These are phyloP conservation scores for Caenorhabditis brenneri DNA, from an alignment of 1,140 invertebrate genomes.

Conservation along the genomic window DNA sequence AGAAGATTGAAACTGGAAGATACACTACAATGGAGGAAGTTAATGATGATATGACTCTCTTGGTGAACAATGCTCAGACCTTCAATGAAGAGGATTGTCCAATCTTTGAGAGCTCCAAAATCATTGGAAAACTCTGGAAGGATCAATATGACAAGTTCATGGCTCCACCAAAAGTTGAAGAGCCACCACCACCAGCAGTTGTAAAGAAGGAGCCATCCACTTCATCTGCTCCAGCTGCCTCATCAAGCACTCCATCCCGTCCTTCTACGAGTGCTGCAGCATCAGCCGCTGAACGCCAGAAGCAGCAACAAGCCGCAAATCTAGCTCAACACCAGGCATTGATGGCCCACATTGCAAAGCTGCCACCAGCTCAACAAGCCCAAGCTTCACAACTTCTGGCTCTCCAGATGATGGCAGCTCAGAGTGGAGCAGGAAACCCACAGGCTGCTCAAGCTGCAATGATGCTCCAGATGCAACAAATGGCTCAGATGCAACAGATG, in stretches of 20 bases:
- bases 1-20: conserved; percentile 33
- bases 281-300: background rate
- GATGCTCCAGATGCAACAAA: background rate
- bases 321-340: background rate
- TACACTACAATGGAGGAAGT: conserved; percentile 10
- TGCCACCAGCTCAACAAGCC: background rate
- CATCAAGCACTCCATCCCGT: background rate
- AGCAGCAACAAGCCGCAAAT: background rate
- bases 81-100: background rate
- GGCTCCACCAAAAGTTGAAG: background rate
- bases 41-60: conserved; percentile 10
- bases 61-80: conserved; percentile 5
- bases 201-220: background rate
- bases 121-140: background rate
- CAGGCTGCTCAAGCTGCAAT: background rate
- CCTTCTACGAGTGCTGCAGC: background rate
- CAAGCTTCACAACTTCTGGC: background rate
- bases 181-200: background rate
- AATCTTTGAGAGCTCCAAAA: background rate
- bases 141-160: background rate
- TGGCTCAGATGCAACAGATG: background rate
- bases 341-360: background rate
- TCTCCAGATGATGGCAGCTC: background rate
- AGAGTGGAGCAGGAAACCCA: background rate
- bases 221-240: background rate